phyloP scores from a whole-genome alignment of 2,888 invertebrate species.

The Drosophila pseudotalamancana region DNA sequence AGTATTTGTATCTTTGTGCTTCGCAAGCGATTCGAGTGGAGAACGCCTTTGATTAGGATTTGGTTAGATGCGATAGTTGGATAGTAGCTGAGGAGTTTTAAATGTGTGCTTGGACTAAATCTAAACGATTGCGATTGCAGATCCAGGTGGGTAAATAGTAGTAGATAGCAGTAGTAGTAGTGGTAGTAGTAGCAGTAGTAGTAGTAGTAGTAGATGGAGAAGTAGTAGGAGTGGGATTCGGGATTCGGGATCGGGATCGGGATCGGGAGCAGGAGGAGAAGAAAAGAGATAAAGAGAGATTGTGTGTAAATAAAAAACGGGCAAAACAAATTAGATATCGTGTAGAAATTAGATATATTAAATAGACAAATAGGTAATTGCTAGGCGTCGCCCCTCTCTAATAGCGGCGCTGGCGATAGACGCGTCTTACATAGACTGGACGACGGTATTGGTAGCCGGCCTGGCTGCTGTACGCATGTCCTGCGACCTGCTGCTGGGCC shows the following conservation, averaged over 20 bases:
- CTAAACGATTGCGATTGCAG: slow-evolving; percentile 37
- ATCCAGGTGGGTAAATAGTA: slow-evolving; percentile 47
- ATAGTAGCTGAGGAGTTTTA: slow-evolving; percentile 15
- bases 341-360: slow-evolving; percentile 59
- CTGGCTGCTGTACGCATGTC: slow-evolving; percentile 71
- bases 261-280: slow-evolving; percentile 13
- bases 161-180: slow-evolving; percentile 20
- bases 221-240: slow-evolving; percentile 20
- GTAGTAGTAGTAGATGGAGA: slow-evolving; percentile 15
- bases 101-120: slow-evolving; percentile 35
- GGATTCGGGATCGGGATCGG: slow-evolving; percentile 37
- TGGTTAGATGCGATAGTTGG: slow-evolving; percentile 45
- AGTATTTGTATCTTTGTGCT: slow-evolving; percentile 29
- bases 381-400: slow-evolving; percentile 62
- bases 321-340: slow-evolving; percentile 40
- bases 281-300: slow-evolving; percentile 15
- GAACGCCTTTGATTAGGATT: slow-evolving; percentile 52
- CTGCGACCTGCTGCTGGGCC: slow-evolving; percentile 54
- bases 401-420: slow-evolving; percentile 76
- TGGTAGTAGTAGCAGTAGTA: slow-evolving; percentile 13
- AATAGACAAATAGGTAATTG: slow-evolving; percentile 56
- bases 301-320: slow-evolving; percentile 50
- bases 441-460: slow-evolving; percentile 82
- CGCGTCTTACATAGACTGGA: slow-evolving; percentile 80
- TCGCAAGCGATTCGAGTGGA: slow-evolving; percentile 28